These are phyloP conservation scores for Eupithecia subfuscata DNA, from an alignment of 2,888 invertebrate genomes.

Conservation along the genomic window DNA sequence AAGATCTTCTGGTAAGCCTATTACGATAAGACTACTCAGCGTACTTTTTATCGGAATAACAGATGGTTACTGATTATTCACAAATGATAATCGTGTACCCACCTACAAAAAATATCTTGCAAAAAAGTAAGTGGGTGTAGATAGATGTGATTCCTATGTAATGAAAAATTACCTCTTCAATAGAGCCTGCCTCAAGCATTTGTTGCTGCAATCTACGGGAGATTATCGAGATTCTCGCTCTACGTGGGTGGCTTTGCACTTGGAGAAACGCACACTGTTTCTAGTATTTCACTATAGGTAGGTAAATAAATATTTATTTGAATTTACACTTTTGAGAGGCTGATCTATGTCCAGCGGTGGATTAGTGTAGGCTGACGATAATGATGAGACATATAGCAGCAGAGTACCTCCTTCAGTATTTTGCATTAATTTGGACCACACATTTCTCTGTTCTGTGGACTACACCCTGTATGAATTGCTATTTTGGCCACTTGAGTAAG, in stretches of 20 bases:
- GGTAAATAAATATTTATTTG: background rate
- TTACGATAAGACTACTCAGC: conserved; percentile 7
- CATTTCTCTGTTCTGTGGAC: background rate
- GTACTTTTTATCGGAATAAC: conserved; percentile 12
- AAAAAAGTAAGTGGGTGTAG: conserved; percentile 45
- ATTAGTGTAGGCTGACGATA: background rate
- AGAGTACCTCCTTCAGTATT: background rate
- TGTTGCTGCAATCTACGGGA: conserved; percentile 46
- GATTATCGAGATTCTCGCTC: conserved; percentile 50
- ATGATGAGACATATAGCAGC: background rate
- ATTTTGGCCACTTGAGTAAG: background rate
- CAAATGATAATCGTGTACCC: conserved; percentile 17
- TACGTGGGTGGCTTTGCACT: conserved; percentile 47
- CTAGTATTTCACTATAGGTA: background rate
- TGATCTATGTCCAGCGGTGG: background rate
- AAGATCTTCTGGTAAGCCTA: background rate
- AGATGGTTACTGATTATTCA: conserved; percentile 5
- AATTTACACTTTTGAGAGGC: background rate
- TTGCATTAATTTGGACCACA: background rate
- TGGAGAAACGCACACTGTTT: conserved; percentile 6
- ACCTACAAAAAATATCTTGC: conserved; percentile 23
- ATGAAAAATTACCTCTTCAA: conserved; percentile 50
- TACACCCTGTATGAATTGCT: background rate
- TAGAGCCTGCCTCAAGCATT: conserved; percentile 47
- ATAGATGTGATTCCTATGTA: conserved; percentile 49